Evolutionary conservation across 2,113 vertebrate species (phyloP).

Genomic region (Xiphias gladius): DNA sequence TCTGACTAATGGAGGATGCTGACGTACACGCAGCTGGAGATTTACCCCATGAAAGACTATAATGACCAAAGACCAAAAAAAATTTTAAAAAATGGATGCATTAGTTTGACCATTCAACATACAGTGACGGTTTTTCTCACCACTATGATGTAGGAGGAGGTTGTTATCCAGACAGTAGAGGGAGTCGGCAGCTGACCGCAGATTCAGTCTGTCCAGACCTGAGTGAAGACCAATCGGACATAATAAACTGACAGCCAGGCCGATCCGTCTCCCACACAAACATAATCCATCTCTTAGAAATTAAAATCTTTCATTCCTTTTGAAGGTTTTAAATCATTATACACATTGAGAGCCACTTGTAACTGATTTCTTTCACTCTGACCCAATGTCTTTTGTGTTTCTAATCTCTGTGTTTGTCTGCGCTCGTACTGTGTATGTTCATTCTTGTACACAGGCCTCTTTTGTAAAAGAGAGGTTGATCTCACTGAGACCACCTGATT

Average conservation of each 20-base stretch:
- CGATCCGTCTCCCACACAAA: not conserved
- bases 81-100: not conserved
- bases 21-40: not conserved
- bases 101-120: not conserved
- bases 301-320: not conserved
- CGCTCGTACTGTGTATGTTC: not conserved
- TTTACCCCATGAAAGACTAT: not conserved
- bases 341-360: not conserved
- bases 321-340: not conserved
- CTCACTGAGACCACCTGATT: not conserved
- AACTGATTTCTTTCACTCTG: not conserved
- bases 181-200: constrained; percentile 44
- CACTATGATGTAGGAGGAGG: not conserved
- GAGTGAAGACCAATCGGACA: constrained; percentile 6
- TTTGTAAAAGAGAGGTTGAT: not conserved
- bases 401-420: not conserved
- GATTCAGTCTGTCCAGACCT: not conserved
- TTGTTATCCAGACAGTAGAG: constrained; percentile 46
- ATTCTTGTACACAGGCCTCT: too few species aligned
- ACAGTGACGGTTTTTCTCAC: not conserved
- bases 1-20: not conserved
- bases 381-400: not conserved
- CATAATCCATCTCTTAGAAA: not conserved
- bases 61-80: not conserved
- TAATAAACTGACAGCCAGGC: not conserved